Conservation (phyloP, 2,888 invertebrate species). For the Stenchaetothrips biformis region DNA sequence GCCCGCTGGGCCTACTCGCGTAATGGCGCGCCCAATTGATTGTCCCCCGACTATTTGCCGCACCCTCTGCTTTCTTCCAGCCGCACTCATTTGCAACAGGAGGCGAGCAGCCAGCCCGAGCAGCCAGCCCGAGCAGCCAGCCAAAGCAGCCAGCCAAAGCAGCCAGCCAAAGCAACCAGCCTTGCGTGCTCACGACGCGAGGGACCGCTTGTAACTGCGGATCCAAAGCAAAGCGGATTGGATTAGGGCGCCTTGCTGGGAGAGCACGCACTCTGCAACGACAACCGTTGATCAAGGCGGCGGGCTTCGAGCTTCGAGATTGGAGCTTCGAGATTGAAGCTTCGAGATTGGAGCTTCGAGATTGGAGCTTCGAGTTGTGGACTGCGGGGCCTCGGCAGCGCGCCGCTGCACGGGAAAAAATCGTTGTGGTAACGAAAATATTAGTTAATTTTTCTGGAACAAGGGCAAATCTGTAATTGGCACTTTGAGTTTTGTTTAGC, state of each 20-base stretch:
- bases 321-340: too few species aligned
- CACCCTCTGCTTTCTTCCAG: not conserved
- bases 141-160: not conserved
- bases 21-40: slow-evolving; percentile 3
- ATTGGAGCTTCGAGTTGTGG: too few species aligned
- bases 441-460: too few species aligned
- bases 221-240: not conserved
- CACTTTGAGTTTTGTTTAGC: too few species aligned
- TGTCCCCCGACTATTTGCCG: not conserved
- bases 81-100: not conserved
- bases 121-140: not conserved
- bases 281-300: too few species aligned
- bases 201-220: not conserved
- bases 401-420: too few species aligned
- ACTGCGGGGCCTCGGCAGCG: too few species aligned
- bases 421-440: too few species aligned
- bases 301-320: too few species aligned
- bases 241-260: not conserved
- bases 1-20: not conserved
- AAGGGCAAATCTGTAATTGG: too few species aligned
- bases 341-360: too few species aligned
- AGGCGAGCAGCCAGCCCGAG: not conserved
- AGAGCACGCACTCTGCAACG: too few species aligned
- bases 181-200: not conserved
- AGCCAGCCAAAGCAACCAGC: not conserved